Evolutionary conservation across 2,888 invertebrate species (phyloP), one percentile per base, ranked within the genome.

Genomic region (Sussaba pulchella): DNA sequence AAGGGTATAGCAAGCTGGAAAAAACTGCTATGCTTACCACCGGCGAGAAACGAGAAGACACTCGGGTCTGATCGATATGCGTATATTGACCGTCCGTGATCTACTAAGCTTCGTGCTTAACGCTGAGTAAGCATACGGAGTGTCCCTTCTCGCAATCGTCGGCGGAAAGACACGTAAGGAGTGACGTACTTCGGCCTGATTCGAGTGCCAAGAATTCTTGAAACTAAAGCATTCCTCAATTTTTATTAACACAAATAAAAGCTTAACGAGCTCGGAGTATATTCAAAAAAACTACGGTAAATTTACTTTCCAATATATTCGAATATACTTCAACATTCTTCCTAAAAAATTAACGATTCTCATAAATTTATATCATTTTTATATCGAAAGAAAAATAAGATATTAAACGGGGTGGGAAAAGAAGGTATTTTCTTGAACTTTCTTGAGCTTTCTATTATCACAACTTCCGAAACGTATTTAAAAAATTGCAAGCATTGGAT

Each of bases 1-100:
- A 17, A 57, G 70, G 45, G 10, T 43, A 59, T 36, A 36, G 57
- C 43, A 70, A 71, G 47, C 47, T 71, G 36, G 59, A 71, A 59
- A 26, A 24, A 45, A 71, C 59, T 50, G 50, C 31, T 57, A 19
- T 39, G 31, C 26, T 50, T 50, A 10, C 47, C 47, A 21, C 45
- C 45, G 57, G 57, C n/a, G 50, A 71, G 50, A 64, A 2, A 64
- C 64, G 54, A 26, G 54, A 14, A 52, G 43, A 39, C 3, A 41
- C 63, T 31, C 21, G 39, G 17, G 10, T 26, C 52, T 24, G 72
- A 64, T 64, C 63, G 54, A 73, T 73, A 64, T 64, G 41, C 41
- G 31, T 64, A 54, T 52, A 73, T 31, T 14, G 63, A 39, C 39
- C 63, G 50, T 41, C 12, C 63, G 41, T 63, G 17, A 63, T 63